Conservation (phyloP, 2,113 vertebrate genomes). For the Malaclemys terrapin region DNA sequence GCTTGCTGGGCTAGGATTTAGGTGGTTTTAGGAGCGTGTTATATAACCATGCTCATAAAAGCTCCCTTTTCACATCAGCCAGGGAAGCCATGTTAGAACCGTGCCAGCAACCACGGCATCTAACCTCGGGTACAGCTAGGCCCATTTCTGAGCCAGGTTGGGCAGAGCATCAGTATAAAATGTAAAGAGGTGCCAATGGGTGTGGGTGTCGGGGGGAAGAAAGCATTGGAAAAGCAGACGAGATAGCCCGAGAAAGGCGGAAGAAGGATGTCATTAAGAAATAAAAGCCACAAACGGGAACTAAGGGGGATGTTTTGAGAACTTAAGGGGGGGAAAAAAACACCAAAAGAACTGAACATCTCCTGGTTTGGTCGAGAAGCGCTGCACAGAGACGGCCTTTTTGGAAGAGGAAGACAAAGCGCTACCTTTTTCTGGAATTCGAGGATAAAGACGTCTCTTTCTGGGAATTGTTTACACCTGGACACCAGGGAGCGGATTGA, state of each 20-base stretch:
- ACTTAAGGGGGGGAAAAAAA: background rate
- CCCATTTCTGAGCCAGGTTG: background rate
- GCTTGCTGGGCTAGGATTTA: background rate
- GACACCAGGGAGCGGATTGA: constrained; percentile 62
- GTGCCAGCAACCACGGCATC: background rate
- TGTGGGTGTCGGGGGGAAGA: background rate
- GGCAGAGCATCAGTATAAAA: accelerated
- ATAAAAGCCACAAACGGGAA: constrained; percentile 6
- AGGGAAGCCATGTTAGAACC: background rate
- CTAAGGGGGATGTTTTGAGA: background rate
- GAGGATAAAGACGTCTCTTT: constrained; percentile 66
- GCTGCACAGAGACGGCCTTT: constrained; percentile 46
- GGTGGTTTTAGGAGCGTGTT: accelerated
- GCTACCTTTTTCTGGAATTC: constrained; percentile 61
- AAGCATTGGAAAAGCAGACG: background rate
- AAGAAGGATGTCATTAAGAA: background rate
- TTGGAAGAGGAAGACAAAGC: constrained; percentile 58
- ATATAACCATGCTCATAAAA: background rate
- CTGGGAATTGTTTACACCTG: constrained; percentile 77
- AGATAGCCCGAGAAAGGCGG: background rate
- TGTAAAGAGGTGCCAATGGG: background rate
- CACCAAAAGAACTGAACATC: constrained; percentile 50
- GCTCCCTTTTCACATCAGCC: background rate
- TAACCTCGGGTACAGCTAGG: background rate
- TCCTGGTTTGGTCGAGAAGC: background rate